Conservation (phyloP, 2,797 vertebrate species). For the Ambastaia sidthimunki region DNA sequence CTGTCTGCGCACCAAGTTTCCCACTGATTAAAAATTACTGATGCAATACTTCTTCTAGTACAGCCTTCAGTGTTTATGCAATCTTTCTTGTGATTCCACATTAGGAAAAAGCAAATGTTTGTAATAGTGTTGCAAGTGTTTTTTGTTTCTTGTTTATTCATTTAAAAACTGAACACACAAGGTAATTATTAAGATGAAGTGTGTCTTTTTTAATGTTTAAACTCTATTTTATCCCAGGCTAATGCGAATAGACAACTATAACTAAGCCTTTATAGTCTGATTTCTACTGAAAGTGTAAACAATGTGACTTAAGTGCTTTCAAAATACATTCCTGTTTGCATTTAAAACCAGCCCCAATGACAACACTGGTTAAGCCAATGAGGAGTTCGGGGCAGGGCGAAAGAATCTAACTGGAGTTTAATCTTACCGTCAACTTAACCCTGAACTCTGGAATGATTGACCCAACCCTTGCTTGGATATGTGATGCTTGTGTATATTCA, state of each 20-base stretch:
- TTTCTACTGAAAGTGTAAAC: neutral
- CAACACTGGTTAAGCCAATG: neutral
- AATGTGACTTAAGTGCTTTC: neutral
- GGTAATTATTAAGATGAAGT: too few relatives aligned
- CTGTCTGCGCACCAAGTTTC: constrained; percentile 41
- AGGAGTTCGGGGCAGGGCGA: neutral
- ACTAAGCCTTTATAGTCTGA: neutral
- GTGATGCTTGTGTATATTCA: too few relatives aligned
- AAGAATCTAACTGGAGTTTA: neutral
- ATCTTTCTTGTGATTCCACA: constrained; percentile 13
- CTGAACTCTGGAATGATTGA: too few relatives aligned
- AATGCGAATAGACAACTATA: neutral
- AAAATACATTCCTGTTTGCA: neutral
- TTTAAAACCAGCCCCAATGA: neutral
- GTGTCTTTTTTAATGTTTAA: neutral
- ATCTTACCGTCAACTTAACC: too few relatives aligned
- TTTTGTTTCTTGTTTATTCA: neutral
- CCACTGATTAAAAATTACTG: constrained; percentile 33
- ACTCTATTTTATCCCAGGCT: neutral
- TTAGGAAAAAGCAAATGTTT: neutral
- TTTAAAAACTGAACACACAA: too few relatives aligned
- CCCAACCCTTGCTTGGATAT: too few relatives aligned
- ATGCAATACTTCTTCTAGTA: constrained; percentile 6
- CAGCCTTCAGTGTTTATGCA: neutral
- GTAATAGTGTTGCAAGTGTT: neutral